These are phyloP conservation scores for Psettodes erumei DNA, from an alignment of 2,113 vertebrate genomes.

Conservation along the genomic window DNA sequence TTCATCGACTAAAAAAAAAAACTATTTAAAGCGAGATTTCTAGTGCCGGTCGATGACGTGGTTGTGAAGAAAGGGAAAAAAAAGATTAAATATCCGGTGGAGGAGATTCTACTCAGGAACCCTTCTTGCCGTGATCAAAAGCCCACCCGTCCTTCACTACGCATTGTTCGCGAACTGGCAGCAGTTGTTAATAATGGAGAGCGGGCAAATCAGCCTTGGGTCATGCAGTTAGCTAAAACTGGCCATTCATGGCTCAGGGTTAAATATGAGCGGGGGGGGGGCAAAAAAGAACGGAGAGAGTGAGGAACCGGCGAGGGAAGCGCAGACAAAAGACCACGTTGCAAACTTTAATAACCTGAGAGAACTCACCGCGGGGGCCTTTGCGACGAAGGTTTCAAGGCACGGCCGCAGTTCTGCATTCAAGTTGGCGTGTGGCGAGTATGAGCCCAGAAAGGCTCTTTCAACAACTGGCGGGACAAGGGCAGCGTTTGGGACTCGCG, in stretches of 20 bases:
- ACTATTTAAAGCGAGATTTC: neutral
- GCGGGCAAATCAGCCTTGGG: constrained; percentile 68
- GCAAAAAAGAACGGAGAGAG: constrained; percentile 27
- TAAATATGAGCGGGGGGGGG: constrained; percentile 63
- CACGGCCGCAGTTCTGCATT: constrained; percentile 43
- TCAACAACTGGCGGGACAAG: constrained; percentile 16
- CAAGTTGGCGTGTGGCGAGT: constrained; percentile 38
- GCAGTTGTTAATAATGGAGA: constrained; percentile 58
- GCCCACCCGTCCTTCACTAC: constrained; percentile 70
- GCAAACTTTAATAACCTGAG: constrained; percentile 75
- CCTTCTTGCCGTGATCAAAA: constrained; percentile 58
- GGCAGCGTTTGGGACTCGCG: constrained; percentile 45
- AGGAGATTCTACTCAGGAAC: constrained; percentile 14
- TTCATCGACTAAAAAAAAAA: neutral
- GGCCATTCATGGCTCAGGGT: constrained; percentile 46
- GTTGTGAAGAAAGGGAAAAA: neutral
- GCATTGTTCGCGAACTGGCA: constrained; percentile 66
- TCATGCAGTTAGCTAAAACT: constrained; percentile 61
- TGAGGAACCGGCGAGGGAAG: constrained; percentile 32
- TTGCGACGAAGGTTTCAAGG: constrained; percentile 64
- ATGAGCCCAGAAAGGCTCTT: no score
- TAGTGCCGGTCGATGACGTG: neutral
- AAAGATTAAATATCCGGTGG: neutral
- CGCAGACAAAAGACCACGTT: constrained; percentile 52
- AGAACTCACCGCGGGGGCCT: constrained; percentile 57